phyloP scores from a whole-genome alignment of 2,113 vertebrate species.

The Bombycilla garrulus region DNA sequence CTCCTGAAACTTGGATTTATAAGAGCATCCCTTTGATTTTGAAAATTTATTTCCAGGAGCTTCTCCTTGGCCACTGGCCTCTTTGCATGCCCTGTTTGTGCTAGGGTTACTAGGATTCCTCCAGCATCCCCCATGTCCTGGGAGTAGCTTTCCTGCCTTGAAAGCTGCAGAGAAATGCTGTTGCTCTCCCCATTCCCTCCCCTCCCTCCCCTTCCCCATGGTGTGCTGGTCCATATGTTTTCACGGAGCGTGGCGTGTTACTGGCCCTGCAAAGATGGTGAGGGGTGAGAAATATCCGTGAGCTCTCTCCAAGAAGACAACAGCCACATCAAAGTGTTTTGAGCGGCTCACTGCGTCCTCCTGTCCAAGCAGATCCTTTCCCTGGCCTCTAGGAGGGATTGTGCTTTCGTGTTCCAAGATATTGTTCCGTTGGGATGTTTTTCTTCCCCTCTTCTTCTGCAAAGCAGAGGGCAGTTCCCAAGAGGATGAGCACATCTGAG shows the following conservation, averaged over 20 bases:
- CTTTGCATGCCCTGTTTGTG: accelerated
- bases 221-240: not conserved
- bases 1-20: not conserved
- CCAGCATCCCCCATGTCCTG: not conserved
- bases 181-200: not conserved
- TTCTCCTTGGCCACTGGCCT: not conserved
- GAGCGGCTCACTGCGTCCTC: accelerated
- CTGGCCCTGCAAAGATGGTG: not conserved
- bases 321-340: not conserved
- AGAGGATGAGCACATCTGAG: not conserved
- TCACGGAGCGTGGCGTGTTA: accelerated
- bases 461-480: not conserved
- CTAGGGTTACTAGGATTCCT: not conserved
- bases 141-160: not conserved
- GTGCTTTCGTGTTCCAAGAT: not conserved
- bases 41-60: not conserved
- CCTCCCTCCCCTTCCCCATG: not conserved
- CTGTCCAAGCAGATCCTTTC: not conserved
- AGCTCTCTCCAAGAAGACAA: not conserved
- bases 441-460: not conserved
- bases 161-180: not conserved
- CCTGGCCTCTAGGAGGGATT: not conserved
- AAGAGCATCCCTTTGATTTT: not conserved
- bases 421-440: not conserved
- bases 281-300: not conserved